These are phyloP conservation scores for Metalampra italica DNA, from an alignment of 2,888 invertebrate species.

Conservation along the genomic window DNA sequence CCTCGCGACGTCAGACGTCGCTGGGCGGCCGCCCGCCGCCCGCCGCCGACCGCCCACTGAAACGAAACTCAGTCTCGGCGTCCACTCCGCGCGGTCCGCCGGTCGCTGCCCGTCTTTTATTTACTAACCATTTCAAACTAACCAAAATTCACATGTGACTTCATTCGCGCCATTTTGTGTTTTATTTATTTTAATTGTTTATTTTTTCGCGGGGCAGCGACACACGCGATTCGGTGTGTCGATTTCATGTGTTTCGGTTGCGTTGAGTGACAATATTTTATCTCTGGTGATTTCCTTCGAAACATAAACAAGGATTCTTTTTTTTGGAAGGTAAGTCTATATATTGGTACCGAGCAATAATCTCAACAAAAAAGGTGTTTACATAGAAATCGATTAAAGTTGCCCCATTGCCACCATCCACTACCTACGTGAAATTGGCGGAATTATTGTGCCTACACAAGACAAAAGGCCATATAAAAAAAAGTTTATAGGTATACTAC, in stretches of 20 bases:
- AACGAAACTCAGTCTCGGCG: conserved; percentile 73
- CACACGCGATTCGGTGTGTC: conserved; percentile 40
- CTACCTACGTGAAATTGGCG: too few relatives aligned
- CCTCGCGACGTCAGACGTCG: conserved; percentile 34
- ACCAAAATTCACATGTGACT: conserved; percentile 29
- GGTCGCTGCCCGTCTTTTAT: conserved; percentile 60
- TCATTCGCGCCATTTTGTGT: conserved; percentile 23
- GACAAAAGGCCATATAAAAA: too few relatives aligned
- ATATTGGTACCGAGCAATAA: too few relatives aligned
- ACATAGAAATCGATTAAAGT: too few relatives aligned
- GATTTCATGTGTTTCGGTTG: conserved; percentile 47
- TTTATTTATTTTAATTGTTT: conserved; percentile 25
- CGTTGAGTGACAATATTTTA: conserved; percentile 43
- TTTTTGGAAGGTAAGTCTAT: conserved; percentile 27
- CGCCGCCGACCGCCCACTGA: conserved; percentile 59
- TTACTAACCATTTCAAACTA: conserved; percentile 11
- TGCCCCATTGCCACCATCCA: too few relatives aligned
- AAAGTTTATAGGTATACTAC: too few relatives aligned
- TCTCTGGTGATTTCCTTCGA: conserved; percentile 37
- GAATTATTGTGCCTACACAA: too few relatives aligned
- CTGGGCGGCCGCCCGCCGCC: conserved; percentile 53
- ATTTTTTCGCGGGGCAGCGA: conserved; percentile 43
- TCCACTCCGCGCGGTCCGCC: conserved; percentile 79
- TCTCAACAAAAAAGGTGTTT: too few relatives aligned
- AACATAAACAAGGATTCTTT: conserved; percentile 56